Conservation (phyloP, 1,140 invertebrate species). For the Microplitis mediator region DNA sequence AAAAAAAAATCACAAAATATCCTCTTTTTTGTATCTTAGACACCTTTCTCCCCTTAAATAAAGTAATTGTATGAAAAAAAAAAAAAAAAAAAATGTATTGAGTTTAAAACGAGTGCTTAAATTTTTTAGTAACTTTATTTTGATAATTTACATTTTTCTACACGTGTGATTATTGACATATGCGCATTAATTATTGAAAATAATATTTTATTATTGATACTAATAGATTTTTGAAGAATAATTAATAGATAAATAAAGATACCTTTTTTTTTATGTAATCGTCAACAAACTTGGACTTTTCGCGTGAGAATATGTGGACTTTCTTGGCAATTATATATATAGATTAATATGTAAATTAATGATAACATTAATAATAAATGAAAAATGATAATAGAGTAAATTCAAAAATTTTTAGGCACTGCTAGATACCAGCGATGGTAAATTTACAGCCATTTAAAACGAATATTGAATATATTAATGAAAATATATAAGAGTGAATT, state of each 20-base stretch:
- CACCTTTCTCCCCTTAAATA: too few species aligned
- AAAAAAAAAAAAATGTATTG: too few species aligned
- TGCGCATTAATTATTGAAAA: too few species aligned
- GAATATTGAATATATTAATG: background rate
- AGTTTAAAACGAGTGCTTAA: background rate
- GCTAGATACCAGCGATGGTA: background rate
- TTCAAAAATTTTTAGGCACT: background rate
- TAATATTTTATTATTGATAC: too few species aligned
- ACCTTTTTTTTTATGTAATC: slow-evolving; percentile 29
- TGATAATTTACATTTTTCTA: background rate
- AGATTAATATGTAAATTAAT: slow-evolving; percentile 9
- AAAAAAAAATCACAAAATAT: too few species aligned
- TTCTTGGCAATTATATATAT: background rate
- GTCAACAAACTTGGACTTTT: slow-evolving; percentile 6
- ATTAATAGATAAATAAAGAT: too few species aligned
- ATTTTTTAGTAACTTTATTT: background rate
- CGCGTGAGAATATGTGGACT: background rate
- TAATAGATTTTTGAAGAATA: too few species aligned
- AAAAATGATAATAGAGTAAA: background rate
- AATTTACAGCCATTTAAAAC: background rate
- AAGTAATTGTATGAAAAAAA: too few species aligned
- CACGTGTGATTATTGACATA: background rate
- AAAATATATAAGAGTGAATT: background rate
- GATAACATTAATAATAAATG: too few species aligned
- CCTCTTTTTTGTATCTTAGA: too few species aligned